Percentiles rank a stretch among this genome's conserved stretches.
phyloP scores from a whole-genome alignment of 2,888 invertebrate species.

The Tinea trinotella region DNA sequence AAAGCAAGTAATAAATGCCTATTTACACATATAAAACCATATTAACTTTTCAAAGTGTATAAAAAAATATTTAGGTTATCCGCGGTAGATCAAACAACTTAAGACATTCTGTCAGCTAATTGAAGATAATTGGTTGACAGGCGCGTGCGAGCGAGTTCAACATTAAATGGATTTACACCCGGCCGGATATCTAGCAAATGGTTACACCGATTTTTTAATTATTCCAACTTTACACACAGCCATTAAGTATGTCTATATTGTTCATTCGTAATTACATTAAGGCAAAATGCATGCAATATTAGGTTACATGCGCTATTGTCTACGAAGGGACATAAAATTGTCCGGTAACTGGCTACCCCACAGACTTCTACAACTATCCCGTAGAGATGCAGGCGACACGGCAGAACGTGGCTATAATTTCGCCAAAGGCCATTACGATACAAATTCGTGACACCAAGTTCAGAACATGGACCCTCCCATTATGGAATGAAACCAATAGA shows the following conservation, averaged over 20 bases:
- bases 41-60: too few species aligned
- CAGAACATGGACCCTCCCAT: slow-evolving; percentile 41
- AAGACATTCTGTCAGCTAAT: slow-evolving; percentile 40
- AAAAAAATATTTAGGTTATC: slow-evolving; percentile 4
- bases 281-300: not conserved
- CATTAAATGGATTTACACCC: slow-evolving; percentile 53
- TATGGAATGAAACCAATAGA: slow-evolving; percentile 58
- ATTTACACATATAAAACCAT: too few species aligned
- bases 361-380: slow-evolving; percentile 23
- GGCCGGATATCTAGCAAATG: slow-evolving; percentile 33
- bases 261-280: not conserved
- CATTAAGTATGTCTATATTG: not conserved
- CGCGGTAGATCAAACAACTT: slow-evolving; percentile 45
- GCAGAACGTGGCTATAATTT: slow-evolving; percentile 27
- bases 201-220: slow-evolving; percentile 42
- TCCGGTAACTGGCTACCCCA: not conserved
- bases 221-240: too few species aligned
- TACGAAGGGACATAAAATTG: slow-evolving; percentile 5
- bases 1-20: too few species aligned
- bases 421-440: slow-evolving; percentile 32
- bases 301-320: slow-evolving; percentile 10
- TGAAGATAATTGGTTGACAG: slow-evolving; percentile 50
- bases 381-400: slow-evolving; percentile 26
- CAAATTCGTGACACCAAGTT: slow-evolving; percentile 56
- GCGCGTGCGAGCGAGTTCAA: slow-evolving; percentile 39